Conservation (phyloP, 2,113 vertebrate species). For the Lamprotornis superbus region DNA sequence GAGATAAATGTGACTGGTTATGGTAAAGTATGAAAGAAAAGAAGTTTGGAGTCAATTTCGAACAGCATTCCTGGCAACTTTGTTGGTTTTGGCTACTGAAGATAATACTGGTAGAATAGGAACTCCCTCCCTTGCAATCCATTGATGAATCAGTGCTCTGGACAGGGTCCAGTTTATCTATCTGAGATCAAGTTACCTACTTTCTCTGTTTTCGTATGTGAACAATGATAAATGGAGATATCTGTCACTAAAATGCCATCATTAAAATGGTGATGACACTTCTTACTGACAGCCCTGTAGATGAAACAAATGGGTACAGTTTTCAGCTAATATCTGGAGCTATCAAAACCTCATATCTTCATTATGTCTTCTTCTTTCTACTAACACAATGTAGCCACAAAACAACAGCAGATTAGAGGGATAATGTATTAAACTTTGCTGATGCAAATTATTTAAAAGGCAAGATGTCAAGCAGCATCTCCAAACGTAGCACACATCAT, state of each 20-base stretch:
- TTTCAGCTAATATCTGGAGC: not conserved
- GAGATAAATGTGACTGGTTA: not conserved
- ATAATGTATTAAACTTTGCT: not conserved
- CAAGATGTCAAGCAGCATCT: not conserved
- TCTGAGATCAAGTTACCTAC: not conserved
- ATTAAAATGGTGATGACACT: not conserved
- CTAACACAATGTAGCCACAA: not conserved
- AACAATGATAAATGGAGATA: not conserved
- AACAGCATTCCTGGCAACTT: not conserved
- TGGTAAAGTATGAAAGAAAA: not conserved
- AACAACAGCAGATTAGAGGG: not conserved
- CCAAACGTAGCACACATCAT: not conserved
- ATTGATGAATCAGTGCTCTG: not conserved
- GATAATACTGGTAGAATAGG: not conserved
- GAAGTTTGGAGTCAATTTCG: not conserved
- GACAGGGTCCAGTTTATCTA: not conserved
- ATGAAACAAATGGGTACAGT: not conserved
- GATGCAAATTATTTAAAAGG: not conserved
- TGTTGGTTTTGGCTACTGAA: not conserved
- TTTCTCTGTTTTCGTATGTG: not conserved
- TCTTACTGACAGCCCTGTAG: not conserved
- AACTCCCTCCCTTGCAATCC: accelerated
- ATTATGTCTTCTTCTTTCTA: not conserved
- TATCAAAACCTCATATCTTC: not conserved
- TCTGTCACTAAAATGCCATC: not conserved